A percentile compares a stretch with the other conserved stretches of the same genome.
These are phyloP conservation scores for Indicator maculatus DNA, from an alignment of 2,113 vertebrate species.

Conservation along the genomic window DNA sequence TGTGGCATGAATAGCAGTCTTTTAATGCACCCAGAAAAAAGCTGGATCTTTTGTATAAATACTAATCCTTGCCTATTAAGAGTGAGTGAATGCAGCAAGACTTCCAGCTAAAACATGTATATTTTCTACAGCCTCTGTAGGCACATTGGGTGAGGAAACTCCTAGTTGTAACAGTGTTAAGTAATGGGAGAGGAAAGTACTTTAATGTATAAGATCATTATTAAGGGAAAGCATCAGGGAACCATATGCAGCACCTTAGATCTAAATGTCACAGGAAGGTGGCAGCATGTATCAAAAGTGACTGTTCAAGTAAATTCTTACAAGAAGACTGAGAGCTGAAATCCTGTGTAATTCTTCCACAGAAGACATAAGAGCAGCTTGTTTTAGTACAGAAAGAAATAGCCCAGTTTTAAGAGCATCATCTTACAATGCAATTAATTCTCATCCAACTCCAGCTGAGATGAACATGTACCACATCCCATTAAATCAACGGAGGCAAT, in stretches of 20 bases:
- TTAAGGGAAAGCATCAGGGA: not conserved
- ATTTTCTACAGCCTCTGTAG: not conserved
- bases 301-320: not conserved
- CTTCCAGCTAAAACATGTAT: not conserved
- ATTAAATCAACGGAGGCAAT: rapidly evolving
- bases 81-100: not conserved
- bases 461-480: not conserved
- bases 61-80: not conserved
- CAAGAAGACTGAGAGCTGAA: not conserved
- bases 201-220: not conserved
- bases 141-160: not conserved
- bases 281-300: not conserved
- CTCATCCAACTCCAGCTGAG: not conserved
- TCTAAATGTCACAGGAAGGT: not conserved
- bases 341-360: not conserved
- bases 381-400: not conserved
- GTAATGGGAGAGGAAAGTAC: not conserved
- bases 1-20: not conserved
- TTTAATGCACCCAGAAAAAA: not conserved
- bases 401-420: not conserved
- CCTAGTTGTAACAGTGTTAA: not conserved
- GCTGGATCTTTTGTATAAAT: not conserved
- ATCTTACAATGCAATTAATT: not conserved
- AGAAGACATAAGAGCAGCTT: not conserved
- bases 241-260: not conserved